These are phyloP conservation scores for Sebastes paucispinis DNA, from an alignment of 2,797 vertebrate species.

Conservation along the genomic window DNA sequence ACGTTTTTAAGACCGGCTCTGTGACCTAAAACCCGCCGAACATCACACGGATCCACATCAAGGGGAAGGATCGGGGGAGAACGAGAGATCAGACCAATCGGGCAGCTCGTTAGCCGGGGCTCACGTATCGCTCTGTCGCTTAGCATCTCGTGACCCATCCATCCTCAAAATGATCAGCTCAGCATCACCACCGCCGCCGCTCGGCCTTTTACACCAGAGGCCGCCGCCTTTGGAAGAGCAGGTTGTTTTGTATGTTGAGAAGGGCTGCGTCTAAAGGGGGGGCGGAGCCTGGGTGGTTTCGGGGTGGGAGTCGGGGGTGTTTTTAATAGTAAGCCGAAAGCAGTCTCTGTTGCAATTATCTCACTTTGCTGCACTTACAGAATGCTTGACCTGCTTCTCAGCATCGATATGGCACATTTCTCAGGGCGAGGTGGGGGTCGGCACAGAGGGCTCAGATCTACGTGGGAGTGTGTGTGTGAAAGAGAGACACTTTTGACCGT, in stretches of 20 bases:
- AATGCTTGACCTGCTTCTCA: slow-evolving; percentile 77
- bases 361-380: slow-evolving; percentile 71
- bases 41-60: slow-evolving; percentile 60
- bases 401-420: slow-evolving; percentile 63
- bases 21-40: slow-evolving; percentile 53
- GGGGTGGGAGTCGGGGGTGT: neutral
- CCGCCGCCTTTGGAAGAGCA: slow-evolving; percentile 5
- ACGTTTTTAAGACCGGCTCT: slow-evolving; percentile 19
- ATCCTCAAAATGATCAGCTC: slow-evolving; percentile 20
- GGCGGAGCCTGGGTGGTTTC: neutral
- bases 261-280: neutral
- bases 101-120: slow-evolving; percentile 39
- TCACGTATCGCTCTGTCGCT: slow-evolving; percentile 43
- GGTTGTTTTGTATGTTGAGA: slow-evolving; percentile 30
- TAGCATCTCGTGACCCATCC: slow-evolving; percentile 41
- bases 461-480: slow-evolving; percentile 34
- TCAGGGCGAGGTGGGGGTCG: slow-evolving; percentile 42
- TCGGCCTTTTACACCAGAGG: neutral
- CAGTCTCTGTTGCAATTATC: slow-evolving; percentile 66
- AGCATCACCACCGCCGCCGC: neutral
- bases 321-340: slow-evolving; percentile 52
- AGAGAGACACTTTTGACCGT: slow-evolving; percentile 11
- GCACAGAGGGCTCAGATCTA: slow-evolving; percentile 11
- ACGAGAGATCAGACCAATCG: slow-evolving; percentile 29
- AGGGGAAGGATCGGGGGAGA: slow-evolving; percentile 28